Conservation (phyloP, 1,140 invertebrate species). For the Tetranychus urticae region DNA sequence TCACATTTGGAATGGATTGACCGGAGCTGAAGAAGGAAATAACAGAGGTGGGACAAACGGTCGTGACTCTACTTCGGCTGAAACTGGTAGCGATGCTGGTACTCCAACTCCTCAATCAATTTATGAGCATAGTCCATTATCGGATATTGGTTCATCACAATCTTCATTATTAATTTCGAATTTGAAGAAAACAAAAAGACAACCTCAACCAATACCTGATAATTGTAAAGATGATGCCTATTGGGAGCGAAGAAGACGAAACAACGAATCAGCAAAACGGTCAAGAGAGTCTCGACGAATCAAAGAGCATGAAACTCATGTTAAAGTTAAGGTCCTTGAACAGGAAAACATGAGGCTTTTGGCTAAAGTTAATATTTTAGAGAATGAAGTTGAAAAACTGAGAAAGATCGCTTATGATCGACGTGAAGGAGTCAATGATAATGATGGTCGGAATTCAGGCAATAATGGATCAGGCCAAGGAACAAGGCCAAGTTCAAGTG, state of each 20-base stretch:
- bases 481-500: too few relatives aligned
- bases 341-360: neutral
- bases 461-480: too few relatives aligned
- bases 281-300: slow-evolving; percentile 63
- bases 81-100: neutral
- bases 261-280: slow-evolving; percentile 84
- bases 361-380: neutral
- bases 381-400: neutral
- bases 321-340: slow-evolving; percentile 59
- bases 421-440: too few relatives aligned
- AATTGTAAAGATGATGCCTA: slow-evolving; percentile 50
- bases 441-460: too few relatives aligned
- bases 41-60: neutral
- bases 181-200: neutral
- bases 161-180: neutral
- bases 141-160: neutral
- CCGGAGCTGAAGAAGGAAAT: neutral
- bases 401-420: neutral
- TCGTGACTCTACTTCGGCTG: neutral
- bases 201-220: slow-evolving; percentile 10
- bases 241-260: slow-evolving; percentile 61
- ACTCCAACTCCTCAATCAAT: neutral
- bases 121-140: neutral
- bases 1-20: neutral
- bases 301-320: slow-evolving; percentile 77